These are phyloP conservation scores for Alentia gelatinosa DNA, from an alignment of 2,888 invertebrate genomes.

Conservation along the genomic window DNA sequence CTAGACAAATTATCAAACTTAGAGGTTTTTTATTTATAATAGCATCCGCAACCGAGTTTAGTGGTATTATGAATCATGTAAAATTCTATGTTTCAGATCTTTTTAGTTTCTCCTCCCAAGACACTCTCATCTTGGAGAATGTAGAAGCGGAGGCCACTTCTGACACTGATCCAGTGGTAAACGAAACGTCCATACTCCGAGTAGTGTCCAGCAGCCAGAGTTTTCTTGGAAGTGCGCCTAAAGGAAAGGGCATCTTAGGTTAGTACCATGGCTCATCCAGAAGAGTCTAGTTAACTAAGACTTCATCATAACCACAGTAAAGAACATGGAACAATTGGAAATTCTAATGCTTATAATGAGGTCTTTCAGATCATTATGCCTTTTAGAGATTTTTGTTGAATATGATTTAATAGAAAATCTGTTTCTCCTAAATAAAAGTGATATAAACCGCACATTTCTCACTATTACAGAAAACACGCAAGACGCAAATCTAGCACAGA, in stretches of 20 bases:
- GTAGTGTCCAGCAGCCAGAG: slow-evolving; percentile 77
- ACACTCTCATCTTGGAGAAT: slow-evolving; percentile 68
- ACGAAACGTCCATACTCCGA: slow-evolving; percentile 70
- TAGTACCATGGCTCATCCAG: too few species aligned
- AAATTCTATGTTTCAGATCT: neutral
- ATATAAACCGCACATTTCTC: too few species aligned
- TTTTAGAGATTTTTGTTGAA: too few species aligned
- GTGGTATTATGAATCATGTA: neutral
- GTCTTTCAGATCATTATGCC: too few species aligned
- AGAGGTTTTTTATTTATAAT: neutral
- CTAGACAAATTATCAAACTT: neutral
- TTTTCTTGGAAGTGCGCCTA: slow-evolving; percentile 65
- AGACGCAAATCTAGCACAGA: slow-evolving; percentile 71
- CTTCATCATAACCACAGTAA: too few species aligned
- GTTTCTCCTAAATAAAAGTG: too few species aligned
- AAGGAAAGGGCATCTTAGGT: neutral
- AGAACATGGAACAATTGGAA: too few species aligned
- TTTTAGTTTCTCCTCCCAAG: slow-evolving; percentile 66
- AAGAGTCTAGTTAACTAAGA: too few species aligned
- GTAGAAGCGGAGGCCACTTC: neutral
- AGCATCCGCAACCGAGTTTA: neutral
- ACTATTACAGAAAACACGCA: slow-evolving; percentile 31
- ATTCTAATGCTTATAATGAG: too few species aligned
- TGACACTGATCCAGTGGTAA: slow-evolving; percentile 67
- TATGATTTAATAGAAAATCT: too few species aligned